phyloP scores from a whole-genome alignment of 1,140 invertebrate genomes.

The Ceratina australensis region DNA sequence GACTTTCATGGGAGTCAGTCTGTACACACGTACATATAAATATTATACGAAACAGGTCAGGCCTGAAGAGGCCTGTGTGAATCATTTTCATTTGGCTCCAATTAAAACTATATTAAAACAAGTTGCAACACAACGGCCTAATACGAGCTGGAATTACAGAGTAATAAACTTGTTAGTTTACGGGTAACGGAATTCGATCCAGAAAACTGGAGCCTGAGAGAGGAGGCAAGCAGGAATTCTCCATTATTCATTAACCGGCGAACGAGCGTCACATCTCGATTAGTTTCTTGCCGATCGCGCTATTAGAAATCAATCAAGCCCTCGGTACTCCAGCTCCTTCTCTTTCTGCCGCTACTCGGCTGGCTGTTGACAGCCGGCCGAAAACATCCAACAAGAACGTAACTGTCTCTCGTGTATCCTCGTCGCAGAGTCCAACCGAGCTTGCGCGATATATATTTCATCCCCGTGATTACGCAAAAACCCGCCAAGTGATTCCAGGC shows the following conservation, averaged over 20 bases:
- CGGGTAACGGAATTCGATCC: slow-evolving; percentile 36
- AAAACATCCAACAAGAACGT: slow-evolving; percentile 39
- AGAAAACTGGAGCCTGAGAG: slow-evolving; percentile 48
- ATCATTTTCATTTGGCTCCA: too few species aligned
- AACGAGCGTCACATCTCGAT: slow-evolving; percentile 54
- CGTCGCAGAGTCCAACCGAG: neutral
- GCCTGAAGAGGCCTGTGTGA: too few species aligned
- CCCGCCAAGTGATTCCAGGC: neutral
- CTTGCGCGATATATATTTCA: slow-evolving; percentile 10
- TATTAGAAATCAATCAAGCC: slow-evolving; percentile 60
- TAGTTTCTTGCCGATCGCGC: slow-evolving; percentile 57
- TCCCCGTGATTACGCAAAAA: neutral
- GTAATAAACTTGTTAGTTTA: slow-evolving; percentile 1
- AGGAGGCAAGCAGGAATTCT: slow-evolving; percentile 54
- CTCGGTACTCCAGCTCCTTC: neutral
- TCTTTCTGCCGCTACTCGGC: neutral
- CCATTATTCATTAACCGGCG: slow-evolving; percentile 60
- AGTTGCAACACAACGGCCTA: neutral
- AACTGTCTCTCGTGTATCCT: neutral
- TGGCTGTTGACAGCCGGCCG: slow-evolving; percentile 18
- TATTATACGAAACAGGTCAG: too few species aligned
- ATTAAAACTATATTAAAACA: too few species aligned
- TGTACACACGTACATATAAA: too few species aligned
- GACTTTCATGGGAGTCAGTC: too few species aligned
- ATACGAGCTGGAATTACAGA: neutral